Evolutionary conservation across 2,113 vertebrate species (phyloP).

Genomic region (Alligator sinensis): DNA sequence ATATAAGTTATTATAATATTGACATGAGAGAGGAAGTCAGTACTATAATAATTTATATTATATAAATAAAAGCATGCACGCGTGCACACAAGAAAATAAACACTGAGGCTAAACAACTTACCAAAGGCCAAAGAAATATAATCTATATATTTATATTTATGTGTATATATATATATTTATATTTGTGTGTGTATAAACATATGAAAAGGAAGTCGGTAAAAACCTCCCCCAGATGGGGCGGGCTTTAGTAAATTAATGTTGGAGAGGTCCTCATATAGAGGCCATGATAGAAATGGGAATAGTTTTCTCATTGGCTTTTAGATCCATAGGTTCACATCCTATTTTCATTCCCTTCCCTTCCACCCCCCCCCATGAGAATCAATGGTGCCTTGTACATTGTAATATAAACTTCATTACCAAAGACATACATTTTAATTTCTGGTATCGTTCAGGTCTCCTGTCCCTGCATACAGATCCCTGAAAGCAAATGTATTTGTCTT

Average conservation of each 20-base stretch:
- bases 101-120: no score
- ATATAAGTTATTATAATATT: no score
- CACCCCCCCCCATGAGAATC: background rate
- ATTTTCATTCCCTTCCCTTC: background rate
- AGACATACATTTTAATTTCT: background rate
- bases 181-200: no score
- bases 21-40: no score
- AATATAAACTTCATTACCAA: no score
- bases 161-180: no score
- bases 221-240: background rate
- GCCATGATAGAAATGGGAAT: background rate
- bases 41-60: no score
- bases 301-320: background rate
- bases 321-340: background rate
- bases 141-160: no score
- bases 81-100: no score
- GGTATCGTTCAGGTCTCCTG: background rate
- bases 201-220: background rate
- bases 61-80: no score
- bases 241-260: background rate
- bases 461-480: background rate
- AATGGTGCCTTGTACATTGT: background rate
- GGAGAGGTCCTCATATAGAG: background rate
- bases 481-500: background rate
- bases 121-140: no score